A percentile compares a stretch with the other conserved stretches of the same genome.
These are phyloP conservation scores for Conopomorpha cramerella DNA, from an alignment of 1,140 invertebrate genomes.

Conservation along the genomic window DNA sequence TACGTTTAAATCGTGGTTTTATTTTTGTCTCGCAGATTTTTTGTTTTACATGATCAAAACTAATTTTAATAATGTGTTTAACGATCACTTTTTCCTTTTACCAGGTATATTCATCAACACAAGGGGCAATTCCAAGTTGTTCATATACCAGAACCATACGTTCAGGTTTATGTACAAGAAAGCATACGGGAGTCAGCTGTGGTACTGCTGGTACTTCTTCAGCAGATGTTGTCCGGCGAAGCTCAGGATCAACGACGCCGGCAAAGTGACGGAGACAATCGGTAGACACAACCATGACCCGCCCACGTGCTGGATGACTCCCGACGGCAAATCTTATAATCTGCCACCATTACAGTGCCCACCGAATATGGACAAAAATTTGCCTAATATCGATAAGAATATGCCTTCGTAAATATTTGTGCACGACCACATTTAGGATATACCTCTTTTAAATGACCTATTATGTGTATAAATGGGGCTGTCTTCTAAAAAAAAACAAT, in stretches of 20 bases:
- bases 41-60: too few species aligned
- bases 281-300: constrained; percentile 48
- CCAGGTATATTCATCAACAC: constrained; percentile 55
- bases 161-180: constrained; percentile 56
- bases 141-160: constrained; percentile 53
- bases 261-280: constrained; percentile 44
- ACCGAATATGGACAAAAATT: neutral
- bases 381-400: too few species aligned
- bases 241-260: constrained; percentile 41
- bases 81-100: too few species aligned
- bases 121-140: constrained; percentile 49
- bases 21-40: too few species aligned
- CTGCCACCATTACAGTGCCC: constrained; percentile 32
- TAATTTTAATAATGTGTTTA: too few species aligned
- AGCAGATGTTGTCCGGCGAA: constrained; percentile 48
- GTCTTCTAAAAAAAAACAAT: too few species aligned
- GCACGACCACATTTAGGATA: too few species aligned
- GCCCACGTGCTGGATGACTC: constrained; percentile 50
- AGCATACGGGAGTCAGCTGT: constrained; percentile 49
- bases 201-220: constrained; percentile 57
- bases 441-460: too few species aligned
- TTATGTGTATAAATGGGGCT: too few species aligned
- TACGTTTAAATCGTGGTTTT: too few species aligned
- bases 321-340: constrained; percentile 46
- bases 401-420: too few species aligned